Percentiles rank a stretch among this genome's conserved stretches.
phyloP scores from a whole-genome alignment of 2,113 vertebrate genomes.

The Pygoscelis antarcticus region DNA sequence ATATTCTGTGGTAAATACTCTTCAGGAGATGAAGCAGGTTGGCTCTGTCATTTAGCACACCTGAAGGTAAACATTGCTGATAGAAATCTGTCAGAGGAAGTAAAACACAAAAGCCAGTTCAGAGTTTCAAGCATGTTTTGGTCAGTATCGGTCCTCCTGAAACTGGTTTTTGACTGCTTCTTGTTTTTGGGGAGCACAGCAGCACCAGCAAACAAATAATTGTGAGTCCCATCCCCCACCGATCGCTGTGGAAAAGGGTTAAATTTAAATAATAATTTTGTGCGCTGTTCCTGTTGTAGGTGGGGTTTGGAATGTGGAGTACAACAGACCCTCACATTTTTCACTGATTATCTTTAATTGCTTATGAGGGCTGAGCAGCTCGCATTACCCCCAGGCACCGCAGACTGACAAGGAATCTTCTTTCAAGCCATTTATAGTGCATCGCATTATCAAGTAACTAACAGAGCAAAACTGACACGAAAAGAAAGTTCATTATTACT shows the following conservation, averaged over 20 bases:
- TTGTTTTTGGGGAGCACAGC: neutral
- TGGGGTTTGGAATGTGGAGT: conserved; percentile 77
- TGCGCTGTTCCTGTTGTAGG: conserved; percentile 62
- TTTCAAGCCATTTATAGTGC: conserved; percentile 71
- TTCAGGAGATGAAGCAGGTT: neutral
- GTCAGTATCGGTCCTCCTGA: neutral
- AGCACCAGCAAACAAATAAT: neutral
- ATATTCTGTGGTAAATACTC: conserved; percentile 49
- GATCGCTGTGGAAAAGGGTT: conserved; percentile 30
- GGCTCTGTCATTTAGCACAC: neutral
- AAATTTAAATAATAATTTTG: conserved; percentile 63
- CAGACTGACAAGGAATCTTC: conserved; percentile 74
- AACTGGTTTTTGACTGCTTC: neutral
- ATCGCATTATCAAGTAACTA: conserved; percentile 62
- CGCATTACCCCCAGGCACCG: conserved; percentile 58
- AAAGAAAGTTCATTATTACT: conserved; percentile 68
- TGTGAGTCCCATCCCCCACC: neutral
- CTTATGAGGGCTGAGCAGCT: conserved; percentile 73
- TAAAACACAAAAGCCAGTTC: neutral
- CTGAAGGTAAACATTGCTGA: conserved; percentile 32
- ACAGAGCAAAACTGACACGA: conserved; percentile 70
- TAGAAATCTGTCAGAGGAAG: conserved; percentile 43
- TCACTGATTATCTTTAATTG: conserved; percentile 85
- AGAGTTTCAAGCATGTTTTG: neutral
- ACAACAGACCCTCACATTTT: conserved; percentile 74